Evolutionary conservation across 2,113 vertebrate species (phyloP).

Genomic region (Lagopus muta): DNA sequence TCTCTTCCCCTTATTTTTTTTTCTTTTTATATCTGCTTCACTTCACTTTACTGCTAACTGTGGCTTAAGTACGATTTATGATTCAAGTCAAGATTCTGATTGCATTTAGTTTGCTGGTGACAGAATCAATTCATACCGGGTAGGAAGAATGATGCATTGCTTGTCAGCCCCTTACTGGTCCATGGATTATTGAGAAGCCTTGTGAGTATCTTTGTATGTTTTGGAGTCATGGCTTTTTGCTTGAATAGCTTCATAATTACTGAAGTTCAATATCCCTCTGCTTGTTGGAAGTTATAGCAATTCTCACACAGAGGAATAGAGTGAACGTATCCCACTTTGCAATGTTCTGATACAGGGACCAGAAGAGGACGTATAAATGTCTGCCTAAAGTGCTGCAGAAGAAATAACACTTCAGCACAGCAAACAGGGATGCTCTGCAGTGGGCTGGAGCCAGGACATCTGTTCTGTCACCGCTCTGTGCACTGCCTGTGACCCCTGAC

Average conservation of each 20-base stretch:
- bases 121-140: conserved; percentile 60
- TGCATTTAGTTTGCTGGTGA: conserved; percentile 70
- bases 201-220: background rate
- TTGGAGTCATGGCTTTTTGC: background rate
- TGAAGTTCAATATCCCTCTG: background rate
- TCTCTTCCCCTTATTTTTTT: background rate
- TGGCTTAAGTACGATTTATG: conserved; percentile 67
- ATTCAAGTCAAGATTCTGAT: conserved; percentile 70
- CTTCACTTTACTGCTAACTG: conserved; percentile 5
- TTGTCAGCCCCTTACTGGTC: conserved; percentile 35
- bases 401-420: background rate
- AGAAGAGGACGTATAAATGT: background rate
- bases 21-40: background rate
- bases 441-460: background rate
- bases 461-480: background rate
- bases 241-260: conserved; percentile 17
- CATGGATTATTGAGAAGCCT: background rate
- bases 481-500: background rate
- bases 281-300: background rate
- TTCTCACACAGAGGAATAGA: background rate
- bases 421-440: background rate
- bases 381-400: background rate
- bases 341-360: background rate
- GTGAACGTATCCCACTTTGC: background rate
- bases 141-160: conserved; percentile 60